A percentile compares a stretch with the other conserved stretches of the same genome.
These are phyloP conservation scores for Coregonus sp. DNA, from an alignment of 2,797 vertebrate genomes.

Conservation along the genomic window DNA sequence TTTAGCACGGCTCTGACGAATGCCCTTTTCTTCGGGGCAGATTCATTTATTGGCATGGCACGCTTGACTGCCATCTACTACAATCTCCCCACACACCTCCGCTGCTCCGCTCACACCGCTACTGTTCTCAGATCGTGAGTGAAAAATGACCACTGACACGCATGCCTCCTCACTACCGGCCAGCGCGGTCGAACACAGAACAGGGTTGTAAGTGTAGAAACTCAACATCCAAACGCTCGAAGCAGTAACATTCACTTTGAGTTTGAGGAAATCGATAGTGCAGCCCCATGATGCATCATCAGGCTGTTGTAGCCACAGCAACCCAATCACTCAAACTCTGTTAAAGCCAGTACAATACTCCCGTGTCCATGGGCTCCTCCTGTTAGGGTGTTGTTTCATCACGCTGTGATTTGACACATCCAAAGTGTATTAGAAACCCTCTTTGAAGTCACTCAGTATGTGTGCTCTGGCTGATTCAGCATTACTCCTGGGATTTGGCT, in stretches of 20 bases:
- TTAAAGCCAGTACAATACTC: not conserved
- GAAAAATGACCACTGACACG: not conserved
- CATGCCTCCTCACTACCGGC: not conserved
- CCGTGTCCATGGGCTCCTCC: not conserved
- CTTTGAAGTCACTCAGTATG: not conserved
- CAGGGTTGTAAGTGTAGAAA: slow-evolving; percentile 33
- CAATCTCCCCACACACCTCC: not conserved
- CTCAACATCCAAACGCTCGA: slow-evolving; percentile 39
- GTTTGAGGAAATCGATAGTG: slow-evolving; percentile 46
- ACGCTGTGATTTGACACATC: not conserved
- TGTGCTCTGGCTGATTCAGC: not conserved
- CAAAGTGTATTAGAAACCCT: not conserved
- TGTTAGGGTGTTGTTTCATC: not conserved
- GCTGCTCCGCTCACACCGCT: not conserved
- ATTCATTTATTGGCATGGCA: slow-evolving; percentile 3
- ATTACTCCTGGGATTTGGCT: not conserved
- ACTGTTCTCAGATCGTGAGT: not conserved
- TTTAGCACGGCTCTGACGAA: slow-evolving; percentile 24
- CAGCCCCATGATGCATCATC: slow-evolving; percentile 37
- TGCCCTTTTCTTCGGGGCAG: not conserved
- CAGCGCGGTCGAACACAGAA: not conserved
- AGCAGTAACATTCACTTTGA: slow-evolving; percentile 20
- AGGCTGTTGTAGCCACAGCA: slow-evolving; percentile 15
- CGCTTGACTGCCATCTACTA: not conserved
- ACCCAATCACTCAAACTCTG: not conserved